Conservation (phyloP, 2,888 invertebrate genomes). For the Philaethria dido region DNA sequence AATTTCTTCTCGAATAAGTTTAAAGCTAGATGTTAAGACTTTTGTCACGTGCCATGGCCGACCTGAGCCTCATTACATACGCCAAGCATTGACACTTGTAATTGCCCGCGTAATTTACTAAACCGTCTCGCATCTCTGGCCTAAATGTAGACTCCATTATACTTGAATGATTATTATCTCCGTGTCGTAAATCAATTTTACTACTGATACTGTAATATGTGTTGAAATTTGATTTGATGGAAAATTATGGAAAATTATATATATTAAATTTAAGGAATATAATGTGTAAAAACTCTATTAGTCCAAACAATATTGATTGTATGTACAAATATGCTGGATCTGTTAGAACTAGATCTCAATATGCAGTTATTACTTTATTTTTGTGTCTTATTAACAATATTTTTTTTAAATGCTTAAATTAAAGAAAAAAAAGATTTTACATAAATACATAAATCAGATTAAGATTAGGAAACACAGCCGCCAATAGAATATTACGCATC, state of each 20-base stretch:
- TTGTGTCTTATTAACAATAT: no score
- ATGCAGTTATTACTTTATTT: no score
- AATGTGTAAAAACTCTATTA: no score
- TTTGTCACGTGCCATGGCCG: constrained; percentile 51
- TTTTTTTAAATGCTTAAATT: no score
- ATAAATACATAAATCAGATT: not conserved
- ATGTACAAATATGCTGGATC: no score
- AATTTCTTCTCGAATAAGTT: not conserved
- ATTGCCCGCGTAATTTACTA: constrained; percentile 72
- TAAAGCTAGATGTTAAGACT: constrained; percentile 70
- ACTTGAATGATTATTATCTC: constrained; percentile 21
- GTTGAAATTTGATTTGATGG: no score
- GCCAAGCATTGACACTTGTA: constrained; percentile 74
- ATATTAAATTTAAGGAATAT: no score
- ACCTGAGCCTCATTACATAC: constrained; percentile 67
- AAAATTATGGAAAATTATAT: no score
- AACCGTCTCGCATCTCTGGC: constrained; percentile 57
- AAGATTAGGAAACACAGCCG: not conserved
- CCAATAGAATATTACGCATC: constrained; percentile 16
- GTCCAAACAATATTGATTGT: no score
- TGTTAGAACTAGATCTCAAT: no score
- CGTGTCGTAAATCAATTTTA: not conserved
- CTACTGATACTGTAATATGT: not conserved
- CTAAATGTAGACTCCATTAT: constrained; percentile 46
- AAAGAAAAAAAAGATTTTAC: no score